phyloP scores from a whole-genome alignment of 2,797 vertebrate species.

The Hyperoplus lanceolatus region DNA sequence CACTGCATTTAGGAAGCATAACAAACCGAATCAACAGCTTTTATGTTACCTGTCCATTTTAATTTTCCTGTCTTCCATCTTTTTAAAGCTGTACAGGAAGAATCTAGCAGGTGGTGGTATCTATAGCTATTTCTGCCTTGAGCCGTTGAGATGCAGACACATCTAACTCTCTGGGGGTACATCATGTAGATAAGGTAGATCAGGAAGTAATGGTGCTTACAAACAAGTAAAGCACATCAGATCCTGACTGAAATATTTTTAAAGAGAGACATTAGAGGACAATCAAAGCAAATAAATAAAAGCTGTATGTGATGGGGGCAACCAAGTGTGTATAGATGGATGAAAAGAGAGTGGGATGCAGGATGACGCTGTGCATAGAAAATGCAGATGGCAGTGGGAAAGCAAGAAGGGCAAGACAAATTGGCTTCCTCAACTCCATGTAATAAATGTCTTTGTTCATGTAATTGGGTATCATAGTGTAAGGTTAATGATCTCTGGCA shows the following conservation, averaged over 20 bases:
- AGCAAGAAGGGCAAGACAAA: slow-evolving; percentile 36
- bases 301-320: not conserved
- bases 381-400: slow-evolving; percentile 2
- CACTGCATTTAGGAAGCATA: slow-evolving; percentile 65
- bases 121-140: slow-evolving; percentile 22
- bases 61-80: slow-evolving; percentile 37
- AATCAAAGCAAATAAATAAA: not conserved
- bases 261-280: not conserved
- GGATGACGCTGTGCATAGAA: slow-evolving; percentile 16
- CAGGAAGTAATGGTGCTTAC: slow-evolving; percentile 1
- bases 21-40: slow-evolving; percentile 61
- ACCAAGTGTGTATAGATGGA: not conserved
- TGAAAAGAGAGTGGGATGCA: not conserved
- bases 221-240: not conserved
- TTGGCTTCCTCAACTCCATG: slow-evolving; percentile 3
- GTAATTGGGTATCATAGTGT: slow-evolving; percentile 57
- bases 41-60: slow-evolving; percentile 22
- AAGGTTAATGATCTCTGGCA: slow-evolving; percentile 74
- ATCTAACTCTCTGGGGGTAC: slow-evolving; percentile 9
- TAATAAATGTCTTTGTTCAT: slow-evolving; percentile 60
- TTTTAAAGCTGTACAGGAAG: slow-evolving; percentile 5
- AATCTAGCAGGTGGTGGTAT: not conserved
- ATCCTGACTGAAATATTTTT: slow-evolving; percentile 2
- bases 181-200: slow-evolving; percentile 10
- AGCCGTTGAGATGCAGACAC: slow-evolving; percentile 14